A percentile compares a stretch with the other conserved stretches of the same genome.
Evolutionary conservation across 1,140 invertebrate species (phyloP).

Genomic region (Tetraneura akinire): DNA sequence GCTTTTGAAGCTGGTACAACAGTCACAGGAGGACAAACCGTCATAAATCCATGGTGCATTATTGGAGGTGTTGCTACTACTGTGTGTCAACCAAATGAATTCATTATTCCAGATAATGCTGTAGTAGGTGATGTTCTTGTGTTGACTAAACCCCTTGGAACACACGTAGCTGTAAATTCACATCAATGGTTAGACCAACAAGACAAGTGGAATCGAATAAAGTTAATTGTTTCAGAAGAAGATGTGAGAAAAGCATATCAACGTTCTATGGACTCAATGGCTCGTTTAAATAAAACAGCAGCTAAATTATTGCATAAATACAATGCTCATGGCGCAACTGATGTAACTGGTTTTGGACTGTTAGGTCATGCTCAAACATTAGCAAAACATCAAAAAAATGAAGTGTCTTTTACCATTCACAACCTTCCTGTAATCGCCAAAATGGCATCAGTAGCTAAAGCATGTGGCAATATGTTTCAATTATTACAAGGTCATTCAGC

Average conservation of each 20-base stretch:
- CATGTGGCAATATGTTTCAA: conserved; percentile 94
- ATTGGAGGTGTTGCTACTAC: conserved; percentile 96
- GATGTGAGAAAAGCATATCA: conserved; percentile 94
- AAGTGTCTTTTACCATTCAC: conserved; percentile 97
- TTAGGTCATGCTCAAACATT: conserved; percentile 95
- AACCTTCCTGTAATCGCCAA: conserved; percentile 96
- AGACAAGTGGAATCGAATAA: conserved; percentile 94
- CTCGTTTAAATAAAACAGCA: conserved; percentile 88
- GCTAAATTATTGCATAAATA: conserved; percentile 96
- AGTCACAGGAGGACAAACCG: conserved; percentile 95
- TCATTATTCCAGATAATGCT: conserved; percentile 90
- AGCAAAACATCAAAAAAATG: conserved; percentile 93
- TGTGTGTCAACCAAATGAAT: conserved; percentile 91
- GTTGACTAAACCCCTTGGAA: conserved; percentile 94
- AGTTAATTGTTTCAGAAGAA: conserved; percentile 91
- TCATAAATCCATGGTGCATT: conserved; percentile 97
- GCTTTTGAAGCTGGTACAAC: conserved; percentile 90
- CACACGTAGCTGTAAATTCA: conserved; percentile 92
- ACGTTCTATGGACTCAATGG: conserved; percentile 96
- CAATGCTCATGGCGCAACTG: conserved; percentile 95
- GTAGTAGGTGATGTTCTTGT: conserved; percentile 96
- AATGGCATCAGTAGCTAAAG: conserved; percentile 94
- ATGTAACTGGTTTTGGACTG: conserved; percentile 95
- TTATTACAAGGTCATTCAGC: conserved; percentile 90
- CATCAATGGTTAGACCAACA: conserved; percentile 97